Conservation (phyloP, 2,113 vertebrate species). For the Anseranas semipalmata region DNA sequence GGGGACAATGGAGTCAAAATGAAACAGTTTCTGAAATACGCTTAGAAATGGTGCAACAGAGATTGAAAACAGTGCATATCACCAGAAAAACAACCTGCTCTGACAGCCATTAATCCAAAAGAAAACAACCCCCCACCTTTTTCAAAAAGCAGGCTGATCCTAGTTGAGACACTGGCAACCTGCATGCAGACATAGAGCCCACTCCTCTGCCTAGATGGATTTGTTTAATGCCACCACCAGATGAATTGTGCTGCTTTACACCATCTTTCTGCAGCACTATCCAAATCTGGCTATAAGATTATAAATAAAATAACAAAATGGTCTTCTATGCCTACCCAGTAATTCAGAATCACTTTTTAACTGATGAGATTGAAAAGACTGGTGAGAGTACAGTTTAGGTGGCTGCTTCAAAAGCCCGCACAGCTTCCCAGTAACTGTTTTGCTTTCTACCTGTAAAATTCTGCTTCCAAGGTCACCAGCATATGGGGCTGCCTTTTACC, state of each 20-base stretch:
- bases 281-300: background rate
- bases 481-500: background rate
- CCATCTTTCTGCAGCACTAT: background rate
- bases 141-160: background rate
- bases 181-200: background rate
- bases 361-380: background rate
- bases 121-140: background rate
- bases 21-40: background rate
- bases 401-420: background rate
- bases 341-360: conserved; percentile 7
- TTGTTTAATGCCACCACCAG: background rate
- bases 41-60: background rate
- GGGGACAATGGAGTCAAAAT: background rate
- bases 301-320: background rate
- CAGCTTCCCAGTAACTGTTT: background rate
- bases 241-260: background rate
- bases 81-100: background rate
- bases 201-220: background rate
- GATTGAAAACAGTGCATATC: background rate
- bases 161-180: background rate
- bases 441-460: background rate
- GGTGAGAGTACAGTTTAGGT: background rate
- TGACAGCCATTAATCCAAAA: background rate
- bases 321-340: background rate
- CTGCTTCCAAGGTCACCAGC: background rate